Evolutionary conservation across 2,797 vertebrate genomes (phyloP).

Genomic region (Cyclopterus lumpus): DNA sequence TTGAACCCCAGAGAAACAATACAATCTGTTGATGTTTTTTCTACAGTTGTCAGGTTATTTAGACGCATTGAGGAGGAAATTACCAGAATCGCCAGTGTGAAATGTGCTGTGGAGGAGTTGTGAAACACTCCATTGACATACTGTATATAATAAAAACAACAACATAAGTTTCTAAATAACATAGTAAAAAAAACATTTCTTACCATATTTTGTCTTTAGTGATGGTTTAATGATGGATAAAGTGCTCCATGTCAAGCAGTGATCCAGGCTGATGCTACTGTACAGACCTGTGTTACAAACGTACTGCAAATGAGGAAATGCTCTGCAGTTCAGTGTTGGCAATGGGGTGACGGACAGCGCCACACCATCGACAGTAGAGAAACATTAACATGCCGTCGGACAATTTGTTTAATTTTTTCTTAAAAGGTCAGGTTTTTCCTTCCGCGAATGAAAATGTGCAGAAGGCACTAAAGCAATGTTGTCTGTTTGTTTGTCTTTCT

Average conservation of each 20-base stretch:
- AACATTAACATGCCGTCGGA: background rate
- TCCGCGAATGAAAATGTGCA: background rate
- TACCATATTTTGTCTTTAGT: conserved; percentile 67
- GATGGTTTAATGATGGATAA: conserved; percentile 28
- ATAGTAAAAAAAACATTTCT: conserved; percentile 30
- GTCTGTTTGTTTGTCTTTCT: background rate
- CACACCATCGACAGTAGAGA: conserved; percentile 26
- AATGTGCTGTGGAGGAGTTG: background rate
- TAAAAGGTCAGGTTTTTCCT: background rate
- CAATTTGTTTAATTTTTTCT: conserved; percentile 16
- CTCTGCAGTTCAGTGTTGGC: conserved; percentile 24
- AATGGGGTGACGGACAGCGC: conserved; percentile 1
- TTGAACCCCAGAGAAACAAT: background rate
- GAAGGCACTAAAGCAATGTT: background rate
- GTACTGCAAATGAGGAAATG: conserved; percentile 69
- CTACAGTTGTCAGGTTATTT: conserved; percentile 8
- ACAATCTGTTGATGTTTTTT: background rate
- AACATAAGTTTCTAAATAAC: background rate
- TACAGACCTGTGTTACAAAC: conserved; percentile 26
- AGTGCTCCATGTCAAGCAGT: conserved; percentile 56
- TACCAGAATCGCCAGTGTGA: background rate
- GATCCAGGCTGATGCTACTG: conserved; percentile 33
- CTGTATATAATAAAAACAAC: background rate
- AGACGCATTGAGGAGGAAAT: conserved; percentile 10
- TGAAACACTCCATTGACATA: background rate